Evolutionary conservation across 2,797 vertebrate species (phyloP), one percentile per base, ranked within the genome.

Genomic region (Phylloscopus collybita): DNA sequence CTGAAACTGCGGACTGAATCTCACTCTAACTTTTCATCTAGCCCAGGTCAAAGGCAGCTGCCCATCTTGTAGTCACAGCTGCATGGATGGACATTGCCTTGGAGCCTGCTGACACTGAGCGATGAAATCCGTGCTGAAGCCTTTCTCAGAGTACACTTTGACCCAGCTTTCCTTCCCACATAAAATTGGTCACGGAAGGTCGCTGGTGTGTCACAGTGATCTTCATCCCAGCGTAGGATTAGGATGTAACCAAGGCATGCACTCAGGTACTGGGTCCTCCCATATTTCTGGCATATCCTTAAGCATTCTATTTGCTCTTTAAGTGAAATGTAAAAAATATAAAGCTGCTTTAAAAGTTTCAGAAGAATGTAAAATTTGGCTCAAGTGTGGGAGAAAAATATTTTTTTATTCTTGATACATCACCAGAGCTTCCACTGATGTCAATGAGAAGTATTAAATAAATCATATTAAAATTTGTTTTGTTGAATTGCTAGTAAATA

Each of bases 191-290:
- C 13, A 23, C 23, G 13, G 15, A 42, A 75, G 23, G 72, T 26
- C 29, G 53, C 13, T 32, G 18, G 9, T 50, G 21, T 44, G 19
- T 25, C 29, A 27, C 8, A 54, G 20, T 26, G 26, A 5, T 17
- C 47, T 70, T 93, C 38, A 61, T 42, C 34, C 13, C 13, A 7
- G 19, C 0, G 0, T 16, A 51, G 34, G 21, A 51, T 10, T 30
- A 26, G 34, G 47, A 18, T 65, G 11, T 1, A 13, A 30, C 22
- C 47, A 66, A 54, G 15, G 17, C 16, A 18, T 7, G 9, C 10
- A 21, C 8, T 62, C 40, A 44, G 5, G 8, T 71, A 30, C 45
- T 69, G 38, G 20, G 13, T 69, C 10, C 7, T 50, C 16, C 5
- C 12, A 65, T 15, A 16, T 36, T 54, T 83, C 32, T 65, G 34